A percentile compares a stretch with the other conserved stretches of the same genome.
Conservation (phyloP, 2,797 vertebrate species). For the Carcharodon carcharias region DNA sequence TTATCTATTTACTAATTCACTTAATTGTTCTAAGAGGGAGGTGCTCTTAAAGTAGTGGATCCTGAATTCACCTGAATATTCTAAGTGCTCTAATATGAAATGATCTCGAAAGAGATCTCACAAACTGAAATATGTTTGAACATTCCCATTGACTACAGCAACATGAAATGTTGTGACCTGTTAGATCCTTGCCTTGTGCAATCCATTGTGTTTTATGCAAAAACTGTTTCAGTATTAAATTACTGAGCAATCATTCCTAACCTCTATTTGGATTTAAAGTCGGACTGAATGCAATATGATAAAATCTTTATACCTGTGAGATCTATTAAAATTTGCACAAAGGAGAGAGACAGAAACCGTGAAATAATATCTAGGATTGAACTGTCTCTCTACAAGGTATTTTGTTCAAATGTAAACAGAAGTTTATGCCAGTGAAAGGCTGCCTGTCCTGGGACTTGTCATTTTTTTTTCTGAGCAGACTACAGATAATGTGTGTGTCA, state of each 20-base stretch:
- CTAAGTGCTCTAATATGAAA: background rate
- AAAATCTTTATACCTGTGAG: background rate
- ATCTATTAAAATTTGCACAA: background rate
- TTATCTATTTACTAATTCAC: conserved; percentile 3
- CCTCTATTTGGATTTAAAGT: background rate
- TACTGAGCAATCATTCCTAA: background rate
- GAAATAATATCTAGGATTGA: background rate
- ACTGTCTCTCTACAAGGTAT: background rate
- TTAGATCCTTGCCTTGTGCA: background rate
- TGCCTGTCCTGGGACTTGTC: background rate
- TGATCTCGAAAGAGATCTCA: background rate
- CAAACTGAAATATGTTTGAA: background rate
- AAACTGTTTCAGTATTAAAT: conserved; percentile 6
- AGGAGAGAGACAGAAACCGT: background rate
- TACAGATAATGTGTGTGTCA: background rate
- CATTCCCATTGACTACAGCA: background rate
- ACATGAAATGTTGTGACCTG: background rate
- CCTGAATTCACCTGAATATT: background rate
- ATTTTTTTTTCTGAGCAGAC: conserved; percentile 9
- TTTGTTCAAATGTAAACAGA: background rate
- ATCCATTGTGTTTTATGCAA: background rate
- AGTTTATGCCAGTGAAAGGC: background rate
- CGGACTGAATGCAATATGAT: background rate
- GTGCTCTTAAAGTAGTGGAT: background rate
- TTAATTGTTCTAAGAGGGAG: background rate